A percentile compares a stretch with the other conserved stretches of the same genome.
phyloP scores from a whole-genome alignment of 2,113 vertebrate species.

The Heterotis niloticus region DNA sequence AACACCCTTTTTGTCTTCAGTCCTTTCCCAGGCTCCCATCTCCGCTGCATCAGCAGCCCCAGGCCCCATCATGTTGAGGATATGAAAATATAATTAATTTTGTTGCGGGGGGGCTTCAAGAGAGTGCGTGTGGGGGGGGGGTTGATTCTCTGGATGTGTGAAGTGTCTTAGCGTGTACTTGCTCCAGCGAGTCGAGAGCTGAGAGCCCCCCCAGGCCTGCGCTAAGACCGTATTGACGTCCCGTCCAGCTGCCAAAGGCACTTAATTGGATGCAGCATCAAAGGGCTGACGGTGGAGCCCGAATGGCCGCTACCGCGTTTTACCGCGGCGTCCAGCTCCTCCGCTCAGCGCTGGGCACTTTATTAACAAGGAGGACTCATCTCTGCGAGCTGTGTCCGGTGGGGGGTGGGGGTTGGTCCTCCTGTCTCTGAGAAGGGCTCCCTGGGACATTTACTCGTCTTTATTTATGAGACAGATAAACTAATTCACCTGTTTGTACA shows the following conservation, averaged over 20 bases:
- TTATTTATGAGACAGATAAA: no score
- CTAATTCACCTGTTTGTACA: no score
- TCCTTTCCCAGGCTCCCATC: slow-evolving; percentile 4
- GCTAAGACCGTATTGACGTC: slow-evolving; percentile 24
- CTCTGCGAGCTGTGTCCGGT: neutral
- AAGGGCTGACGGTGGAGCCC: neutral
- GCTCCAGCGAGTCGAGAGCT: neutral
- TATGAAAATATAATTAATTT: no score
- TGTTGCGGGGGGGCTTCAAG: neutral
- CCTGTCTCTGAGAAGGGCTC: neutral
- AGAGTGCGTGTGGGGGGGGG: neutral
- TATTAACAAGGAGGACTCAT: neutral
- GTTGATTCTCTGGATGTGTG: neutral
- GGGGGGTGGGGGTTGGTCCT: neutral
- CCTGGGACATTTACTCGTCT: no score
- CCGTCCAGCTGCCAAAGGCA: neutral
- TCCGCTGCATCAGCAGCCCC: no score
- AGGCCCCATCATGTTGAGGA: neutral
- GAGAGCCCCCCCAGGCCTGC: neutral
- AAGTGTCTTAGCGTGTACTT: neutral
- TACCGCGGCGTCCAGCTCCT: neutral
- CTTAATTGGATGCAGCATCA: slow-evolving; percentile 5
- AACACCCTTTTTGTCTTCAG: neutral
- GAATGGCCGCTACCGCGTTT: neutral
- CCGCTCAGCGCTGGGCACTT: neutral